Evolutionary conservation across 2,113 vertebrate species (phyloP).

Genomic region (Hydrolagus affinis): DNA sequence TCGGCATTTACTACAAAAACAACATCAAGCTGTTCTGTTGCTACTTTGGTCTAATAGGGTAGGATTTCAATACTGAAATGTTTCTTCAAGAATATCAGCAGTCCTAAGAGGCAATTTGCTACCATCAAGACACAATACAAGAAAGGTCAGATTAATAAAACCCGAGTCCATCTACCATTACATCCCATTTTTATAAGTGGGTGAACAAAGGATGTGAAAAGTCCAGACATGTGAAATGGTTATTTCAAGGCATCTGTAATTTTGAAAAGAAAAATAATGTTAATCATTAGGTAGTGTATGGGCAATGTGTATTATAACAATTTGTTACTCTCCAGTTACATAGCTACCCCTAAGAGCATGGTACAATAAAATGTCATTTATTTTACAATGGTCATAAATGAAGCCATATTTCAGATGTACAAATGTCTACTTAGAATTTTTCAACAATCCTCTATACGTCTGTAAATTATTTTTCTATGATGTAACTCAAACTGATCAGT

Average conservation of each 20-base stretch:
- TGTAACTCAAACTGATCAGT: too few species aligned
- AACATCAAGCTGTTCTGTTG: slow-evolving; percentile 34
- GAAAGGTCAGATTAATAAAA: slow-evolving; percentile 54
- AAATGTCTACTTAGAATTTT: not conserved
- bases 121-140: slow-evolving; percentile 59
- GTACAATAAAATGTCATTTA: not conserved
- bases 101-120: slow-evolving; percentile 54
- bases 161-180: slow-evolving; percentile 57
- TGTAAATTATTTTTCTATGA: too few species aligned
- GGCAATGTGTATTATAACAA: slow-evolving; percentile 46
- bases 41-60: slow-evolving; percentile 37
- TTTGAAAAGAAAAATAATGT: slow-evolving; percentile 63
- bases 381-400: not conserved
- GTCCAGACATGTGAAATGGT: slow-evolving; percentile 63
- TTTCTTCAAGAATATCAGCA: slow-evolving; percentile 40
- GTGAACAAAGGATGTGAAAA: slow-evolving; percentile 58
- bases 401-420: not conserved
- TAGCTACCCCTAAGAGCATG: not conserved
- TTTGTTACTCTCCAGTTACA: slow-evolving; percentile 11
- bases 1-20: slow-evolving; percentile 48
- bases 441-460: too few species aligned
- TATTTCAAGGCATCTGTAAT: slow-evolving; percentile 72
- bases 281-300: slow-evolving; percentile 53
- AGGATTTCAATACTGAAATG: slow-evolving; percentile 37
- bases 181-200: slow-evolving; percentile 74